Base-by-base conservation (phyloP, 2,797 vertebrate genomes). In the Anas acuta region DNA sequence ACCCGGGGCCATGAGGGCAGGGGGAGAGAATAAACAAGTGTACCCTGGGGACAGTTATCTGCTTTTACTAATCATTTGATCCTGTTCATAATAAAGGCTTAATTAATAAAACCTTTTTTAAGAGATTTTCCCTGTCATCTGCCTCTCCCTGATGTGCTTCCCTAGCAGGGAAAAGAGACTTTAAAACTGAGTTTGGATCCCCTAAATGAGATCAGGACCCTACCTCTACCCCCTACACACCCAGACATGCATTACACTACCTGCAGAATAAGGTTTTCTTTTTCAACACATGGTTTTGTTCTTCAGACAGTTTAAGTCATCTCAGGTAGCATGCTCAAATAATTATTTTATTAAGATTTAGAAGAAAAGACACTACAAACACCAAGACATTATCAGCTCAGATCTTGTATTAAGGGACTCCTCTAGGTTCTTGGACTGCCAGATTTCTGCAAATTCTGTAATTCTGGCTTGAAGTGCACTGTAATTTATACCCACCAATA, bases 21-120 rank as follows among this genome's bases (percentile, higher is more conserved):
- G 0, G 1, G 23, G 11, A 57, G 2, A 1, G 18, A n/a, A 45
- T 7, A 60, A 18, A 14, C 21, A 72, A 47, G 32, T 3, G 8
- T 11, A 56, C 11, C 1, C 0, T 8, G 17, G 0, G 2, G 76
- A 32, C 8, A 25, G 3, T 19, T 21, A 25, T 3, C 78, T 64
- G 33, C 21, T 66, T 87, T 65, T 65, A 82, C 8, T 35, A 75
- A 86, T 3, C 84, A 20, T 7, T 32, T 80, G 47, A 65, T 41
- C 60, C 19, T 32, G 33, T 8, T 69, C 1, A 33, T 33, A 87
- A 20, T 32, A 77, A 60, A 73, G 87, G 45, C 9, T 79, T 84
- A 28, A 81, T 71, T 67, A 73, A 90, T 35, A 54, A 7, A 79
- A 85, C 19, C 45, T 60, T 7, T 57, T 83, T 9, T 67, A 71